These are phyloP conservation scores for Tragopan temminckii DNA, from an alignment of 2,797 vertebrate species.

Conservation along the genomic window DNA sequence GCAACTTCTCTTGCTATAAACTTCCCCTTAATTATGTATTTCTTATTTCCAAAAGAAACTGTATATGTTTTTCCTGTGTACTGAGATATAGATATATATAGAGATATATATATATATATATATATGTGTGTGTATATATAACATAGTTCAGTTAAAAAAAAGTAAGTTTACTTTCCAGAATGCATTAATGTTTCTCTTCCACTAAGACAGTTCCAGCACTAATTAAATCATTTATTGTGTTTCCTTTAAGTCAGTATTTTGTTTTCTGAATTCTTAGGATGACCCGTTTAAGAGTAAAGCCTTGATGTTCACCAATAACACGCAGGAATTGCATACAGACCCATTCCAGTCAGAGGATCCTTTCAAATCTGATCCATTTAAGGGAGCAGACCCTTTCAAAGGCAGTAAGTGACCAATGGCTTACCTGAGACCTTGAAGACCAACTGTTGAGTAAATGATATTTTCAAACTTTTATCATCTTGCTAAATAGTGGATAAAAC, in stretches of 20 bases:
- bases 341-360: slow-evolving; percentile 97
- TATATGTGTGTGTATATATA: not conserved
- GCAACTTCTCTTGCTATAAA: not conserved
- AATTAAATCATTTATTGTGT: not conserved
- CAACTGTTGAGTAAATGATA: not conserved
- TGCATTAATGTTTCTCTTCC: not conserved
- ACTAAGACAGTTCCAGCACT: not conserved
- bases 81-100: no score
- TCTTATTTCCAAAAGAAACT: not conserved
- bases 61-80: not conserved
- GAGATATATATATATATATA: no score
- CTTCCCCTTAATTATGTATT: not conserved
- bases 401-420: slow-evolving; percentile 73
- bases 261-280: slow-evolving; percentile 83
- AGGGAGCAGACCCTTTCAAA: slow-evolving; percentile 87
- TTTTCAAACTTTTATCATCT: not conserved
- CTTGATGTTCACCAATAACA: slow-evolving; percentile 87
- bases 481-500: not conserved
- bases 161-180: not conserved
- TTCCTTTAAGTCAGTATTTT: not conserved
- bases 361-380: slow-evolving; percentile 95
- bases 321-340: slow-evolving; percentile 90
- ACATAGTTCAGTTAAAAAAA: not conserved
- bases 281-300: slow-evolving; percentile 95
- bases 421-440: not conserved